Evolutionary conservation across 2,888 invertebrate species (phyloP).

Genomic region (Uropetala carovei): DNA sequence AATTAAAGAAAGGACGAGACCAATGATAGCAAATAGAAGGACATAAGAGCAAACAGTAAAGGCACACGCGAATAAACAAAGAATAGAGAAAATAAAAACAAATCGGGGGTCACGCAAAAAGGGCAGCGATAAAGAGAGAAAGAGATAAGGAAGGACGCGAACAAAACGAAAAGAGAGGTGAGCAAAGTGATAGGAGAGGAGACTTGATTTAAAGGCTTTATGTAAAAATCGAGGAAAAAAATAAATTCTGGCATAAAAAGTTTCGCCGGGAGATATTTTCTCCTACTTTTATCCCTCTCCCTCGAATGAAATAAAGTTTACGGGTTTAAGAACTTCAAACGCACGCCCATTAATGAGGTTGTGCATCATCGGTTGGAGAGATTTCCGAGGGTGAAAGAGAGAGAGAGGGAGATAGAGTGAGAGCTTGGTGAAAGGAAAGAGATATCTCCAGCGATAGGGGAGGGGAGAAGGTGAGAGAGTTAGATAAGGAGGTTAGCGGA

Average conservation of each 20-base stretch:
- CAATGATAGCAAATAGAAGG: neutral
- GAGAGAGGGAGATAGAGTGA: neutral
- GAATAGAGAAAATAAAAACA: neutral
- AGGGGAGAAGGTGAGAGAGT: neutral
- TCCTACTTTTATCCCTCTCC: neutral
- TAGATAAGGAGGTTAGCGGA: too few relatives aligned
- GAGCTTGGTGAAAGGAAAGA: neutral
- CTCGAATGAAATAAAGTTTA: slow-evolving; percentile 53
- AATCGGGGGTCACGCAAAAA: neutral
- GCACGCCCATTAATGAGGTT: slow-evolving; percentile 59
- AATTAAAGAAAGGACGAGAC: neutral
- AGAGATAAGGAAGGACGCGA: neutral
- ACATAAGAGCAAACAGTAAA: neutral
- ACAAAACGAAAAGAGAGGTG: neutral
- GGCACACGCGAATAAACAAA: neutral
- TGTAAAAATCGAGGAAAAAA: neutral
- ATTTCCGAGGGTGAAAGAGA: neutral
- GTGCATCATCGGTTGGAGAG: slow-evolving; percentile 49
- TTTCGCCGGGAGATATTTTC: neutral
- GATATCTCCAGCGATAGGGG: neutral
- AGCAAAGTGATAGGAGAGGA: neutral
- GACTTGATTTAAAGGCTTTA: slow-evolving; percentile 43
- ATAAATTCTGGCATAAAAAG: neutral
- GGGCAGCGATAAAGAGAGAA: neutral
- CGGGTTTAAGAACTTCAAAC: slow-evolving; percentile 52